Percentiles rank a stretch among this genome's conserved stretches.
These are phyloP conservation scores for Ibidorhyncha struthersii DNA, from an alignment of 2,113 vertebrate species.

Conservation along the genomic window DNA sequence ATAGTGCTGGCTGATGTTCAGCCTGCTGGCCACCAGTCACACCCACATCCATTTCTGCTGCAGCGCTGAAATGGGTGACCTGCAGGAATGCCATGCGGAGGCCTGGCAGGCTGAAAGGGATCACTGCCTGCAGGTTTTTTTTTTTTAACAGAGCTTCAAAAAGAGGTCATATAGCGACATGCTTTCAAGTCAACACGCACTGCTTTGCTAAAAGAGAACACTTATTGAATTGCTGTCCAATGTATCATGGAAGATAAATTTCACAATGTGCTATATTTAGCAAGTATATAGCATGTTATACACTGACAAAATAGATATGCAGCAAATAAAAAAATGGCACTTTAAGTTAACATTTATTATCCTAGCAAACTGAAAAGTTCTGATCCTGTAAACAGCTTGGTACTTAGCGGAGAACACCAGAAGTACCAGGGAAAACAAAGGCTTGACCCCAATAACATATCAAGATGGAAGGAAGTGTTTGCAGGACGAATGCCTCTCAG, in stretches of 20 bases:
- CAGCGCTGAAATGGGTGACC: too few species aligned
- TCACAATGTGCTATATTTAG: neutral
- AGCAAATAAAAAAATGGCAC: neutral
- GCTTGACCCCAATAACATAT: fast-evolving
- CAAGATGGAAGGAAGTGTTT: fast-evolving
- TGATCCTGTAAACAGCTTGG: neutral
- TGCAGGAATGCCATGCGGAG: too few species aligned
- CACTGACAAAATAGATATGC: neutral
- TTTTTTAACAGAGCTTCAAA: neutral
- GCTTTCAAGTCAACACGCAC: neutral
- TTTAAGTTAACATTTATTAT: neutral
- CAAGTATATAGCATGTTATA: neutral
- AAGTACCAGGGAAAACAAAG: neutral
- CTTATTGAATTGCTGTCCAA: neutral
- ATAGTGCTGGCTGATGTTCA: too few species aligned
- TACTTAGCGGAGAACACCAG: too few species aligned
- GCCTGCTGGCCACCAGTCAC: too few species aligned
- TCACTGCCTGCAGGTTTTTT: too few species aligned
- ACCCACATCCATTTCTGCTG: too few species aligned
- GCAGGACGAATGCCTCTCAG: too few species aligned
- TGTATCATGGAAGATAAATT: neutral
- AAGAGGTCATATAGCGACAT: neutral
- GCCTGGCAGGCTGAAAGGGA: too few species aligned
- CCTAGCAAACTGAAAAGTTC: neutral
- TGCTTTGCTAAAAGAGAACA: neutral